Evolutionary conservation across 1,140 invertebrate genomes (phyloP), one percentile per base, ranked within the genome.

Genomic region (Battus philenor): DNA sequence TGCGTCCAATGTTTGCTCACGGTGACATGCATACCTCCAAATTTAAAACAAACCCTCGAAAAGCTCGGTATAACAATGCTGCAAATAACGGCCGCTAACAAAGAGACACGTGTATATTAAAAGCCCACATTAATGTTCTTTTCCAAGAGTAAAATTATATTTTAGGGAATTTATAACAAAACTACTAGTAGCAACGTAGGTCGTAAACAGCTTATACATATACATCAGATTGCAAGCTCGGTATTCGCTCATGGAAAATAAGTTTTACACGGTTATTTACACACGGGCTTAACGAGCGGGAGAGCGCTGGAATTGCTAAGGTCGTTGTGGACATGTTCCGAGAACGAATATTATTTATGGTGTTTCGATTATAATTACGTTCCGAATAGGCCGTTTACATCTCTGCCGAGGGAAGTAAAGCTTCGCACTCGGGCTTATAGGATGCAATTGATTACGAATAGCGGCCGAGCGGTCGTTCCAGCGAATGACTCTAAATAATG

Each of bases 1-100:
- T 55, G 54, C 43, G 56, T 50, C 47, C 47, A 45, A 5, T 81
- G 65, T 83, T 80, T 79, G 63, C 47, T 44, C 49, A 60, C 55
- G 72, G 62, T 72, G 77, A 68, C 67, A 70, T 68, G 76, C 79
- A 80, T 80, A 75, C 68, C 75, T 54, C 59, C 45, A 57, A 56
- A 63, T 68, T 69, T 67, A 67, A 67, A 59, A 55, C 50, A 55
- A 38, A 53, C 59, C 50, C 52, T 56, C 33, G 11, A 51, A 39
- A 20, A 22, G 17, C n/a, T 36, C n/a, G 4, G 17, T n/a, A 36
- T 36, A 34, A 17, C 32, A 34, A 17, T 16, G n/a, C n/a, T 4
- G 16, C 32, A 34, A 34, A 34, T 16, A 34, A 34, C 31, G 13
- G 9, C 11, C 15, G 32, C 32, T 15, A 34, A n/a, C n/a, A n/a